Evolutionary conservation across 1,140 invertebrate species (phyloP).

Genomic region (Drosophila sproati): DNA sequence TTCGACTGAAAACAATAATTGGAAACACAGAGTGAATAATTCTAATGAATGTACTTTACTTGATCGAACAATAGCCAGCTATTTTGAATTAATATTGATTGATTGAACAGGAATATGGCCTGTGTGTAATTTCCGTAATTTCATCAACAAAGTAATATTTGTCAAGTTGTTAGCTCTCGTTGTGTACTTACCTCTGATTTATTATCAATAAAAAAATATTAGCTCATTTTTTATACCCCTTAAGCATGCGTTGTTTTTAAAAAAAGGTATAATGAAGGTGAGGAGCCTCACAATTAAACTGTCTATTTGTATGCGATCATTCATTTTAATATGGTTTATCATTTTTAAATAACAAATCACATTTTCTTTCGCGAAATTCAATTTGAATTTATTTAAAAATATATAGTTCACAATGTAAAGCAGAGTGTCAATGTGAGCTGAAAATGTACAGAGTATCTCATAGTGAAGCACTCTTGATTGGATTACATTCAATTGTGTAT

Average conservation of each 20-base stretch:
- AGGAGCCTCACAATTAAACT: not conserved
- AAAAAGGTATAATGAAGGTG: too few relatives aligned
- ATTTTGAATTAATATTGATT: conserved; percentile 1
- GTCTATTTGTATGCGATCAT: not conserved
- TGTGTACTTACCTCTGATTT: not conserved
- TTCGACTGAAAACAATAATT: too few relatives aligned
- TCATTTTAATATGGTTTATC: not conserved
- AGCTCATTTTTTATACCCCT: not conserved
- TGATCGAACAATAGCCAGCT: too few relatives aligned
- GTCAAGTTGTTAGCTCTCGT: not conserved
- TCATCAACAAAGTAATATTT: not conserved
- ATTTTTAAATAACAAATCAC: not conserved
- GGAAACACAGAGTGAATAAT: too few relatives aligned
- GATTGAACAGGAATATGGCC: not conserved
- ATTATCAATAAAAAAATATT: not conserved
- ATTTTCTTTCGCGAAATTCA: not conserved
- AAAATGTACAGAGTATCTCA: not conserved
- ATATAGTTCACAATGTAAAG: not conserved
- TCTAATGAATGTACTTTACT: too few relatives aligned
- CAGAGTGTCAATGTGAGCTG: not conserved
- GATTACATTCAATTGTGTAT: conserved; percentile 21
- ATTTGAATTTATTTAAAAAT: not conserved
- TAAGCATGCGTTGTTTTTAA: not conserved
- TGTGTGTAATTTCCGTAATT: not conserved
- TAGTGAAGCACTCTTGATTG: not conserved